Evolutionary conservation across 1,140 invertebrate genomes (phyloP).

Genomic region (Scaptodrosophila lebanonensis): DNA sequence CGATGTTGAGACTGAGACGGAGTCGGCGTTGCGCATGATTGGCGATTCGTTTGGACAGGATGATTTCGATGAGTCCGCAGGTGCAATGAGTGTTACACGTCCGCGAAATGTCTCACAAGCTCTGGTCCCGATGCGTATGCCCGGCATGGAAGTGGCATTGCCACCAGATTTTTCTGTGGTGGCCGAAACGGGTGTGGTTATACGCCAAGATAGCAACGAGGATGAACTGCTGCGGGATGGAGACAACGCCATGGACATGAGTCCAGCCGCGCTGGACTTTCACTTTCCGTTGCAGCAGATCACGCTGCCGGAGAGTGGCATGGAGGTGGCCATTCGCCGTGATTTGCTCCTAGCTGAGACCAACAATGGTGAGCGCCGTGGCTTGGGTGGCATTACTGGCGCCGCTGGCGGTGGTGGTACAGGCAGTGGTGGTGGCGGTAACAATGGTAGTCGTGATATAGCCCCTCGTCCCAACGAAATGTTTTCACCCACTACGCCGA

Average conservation of each 20-base stretch:
- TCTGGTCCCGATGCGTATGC: constrained; percentile 42
- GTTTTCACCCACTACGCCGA: constrained; percentile 70
- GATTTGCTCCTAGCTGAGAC: constrained; percentile 61
- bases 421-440: background rate
- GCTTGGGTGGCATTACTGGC: background rate
- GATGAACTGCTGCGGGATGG: constrained; percentile 46
- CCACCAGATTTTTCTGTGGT: constrained; percentile 75
- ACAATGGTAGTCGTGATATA: background rate
- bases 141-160: constrained; percentile 75
- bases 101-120: constrained; percentile 41
- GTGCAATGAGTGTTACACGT: constrained; percentile 28
- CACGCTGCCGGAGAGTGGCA: constrained; percentile 67
- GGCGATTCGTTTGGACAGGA: constrained; percentile 42
- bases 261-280: constrained; percentile 45
- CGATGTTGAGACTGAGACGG: constrained; percentile 77
- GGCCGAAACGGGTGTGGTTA: constrained; percentile 63
- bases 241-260: constrained; percentile 53
- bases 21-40: constrained; percentile 61
- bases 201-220: constrained; percentile 63
- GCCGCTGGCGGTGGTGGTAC: constrained; percentile 1
- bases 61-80: constrained; percentile 33
- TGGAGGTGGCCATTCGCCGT: constrained; percentile 74
- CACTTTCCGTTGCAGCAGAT: constrained; percentile 63
- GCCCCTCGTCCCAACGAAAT: constrained; percentile 52
- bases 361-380: constrained; percentile 31